These are phyloP conservation scores for Orbicella faveolata DNA, from an alignment of 64 coral and sea anemone species.

Conservation along the genomic window DNA sequence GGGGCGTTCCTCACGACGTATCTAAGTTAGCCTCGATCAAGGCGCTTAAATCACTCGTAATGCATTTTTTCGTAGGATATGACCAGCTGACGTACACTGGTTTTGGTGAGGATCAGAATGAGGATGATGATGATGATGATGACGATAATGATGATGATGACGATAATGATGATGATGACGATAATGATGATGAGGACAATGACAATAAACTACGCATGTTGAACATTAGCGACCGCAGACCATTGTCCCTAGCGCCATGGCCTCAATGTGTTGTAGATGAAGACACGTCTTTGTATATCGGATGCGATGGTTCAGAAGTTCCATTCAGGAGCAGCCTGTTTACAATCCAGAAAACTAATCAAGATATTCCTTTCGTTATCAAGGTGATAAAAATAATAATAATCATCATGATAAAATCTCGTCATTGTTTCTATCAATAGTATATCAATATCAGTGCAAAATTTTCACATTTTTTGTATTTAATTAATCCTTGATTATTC, in stretches of 20 bases:
- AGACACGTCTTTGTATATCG: not conserved
- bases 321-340: not conserved
- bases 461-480: too few species aligned
- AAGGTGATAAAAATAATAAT: not conserved
- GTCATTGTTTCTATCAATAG: not conserved
- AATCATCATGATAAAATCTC: not conserved
- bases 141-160: not conserved
- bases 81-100: too few species aligned
- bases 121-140: not conserved
- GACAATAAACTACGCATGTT: not conserved
- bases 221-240: not conserved
- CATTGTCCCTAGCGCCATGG: not conserved
- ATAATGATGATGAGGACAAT: not conserved
- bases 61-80: too few species aligned
- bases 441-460: too few species aligned
- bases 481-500: too few species aligned
- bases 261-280: not conserved
- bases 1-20: too few species aligned
- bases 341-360: not conserved
- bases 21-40: too few species aligned
- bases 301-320: not conserved
- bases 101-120: not conserved
- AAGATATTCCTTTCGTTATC: not conserved
- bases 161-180: not conserved
- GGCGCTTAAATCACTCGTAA: too few species aligned